Percentiles rank a stretch among this genome's conserved stretches.
These are phyloP conservation scores for Sebastes nivosus DNA, from an alignment of 2,797 vertebrate species.

Conservation along the genomic window DNA sequence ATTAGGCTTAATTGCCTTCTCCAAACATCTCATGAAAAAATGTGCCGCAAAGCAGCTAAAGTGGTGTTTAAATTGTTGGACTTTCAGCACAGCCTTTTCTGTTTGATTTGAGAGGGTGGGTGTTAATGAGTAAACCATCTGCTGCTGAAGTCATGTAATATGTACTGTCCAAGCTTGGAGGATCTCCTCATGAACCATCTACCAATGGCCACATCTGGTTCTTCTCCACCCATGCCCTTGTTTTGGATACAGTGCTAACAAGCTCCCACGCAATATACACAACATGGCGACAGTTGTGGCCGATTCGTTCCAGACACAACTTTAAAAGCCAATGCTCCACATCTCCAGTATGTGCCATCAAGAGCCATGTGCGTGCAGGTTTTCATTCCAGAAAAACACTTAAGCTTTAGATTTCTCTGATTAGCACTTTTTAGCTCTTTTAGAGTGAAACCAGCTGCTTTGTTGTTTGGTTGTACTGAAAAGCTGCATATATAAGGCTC, in stretches of 20 bases:
- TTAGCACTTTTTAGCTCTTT: neutral
- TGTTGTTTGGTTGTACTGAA: neutral
- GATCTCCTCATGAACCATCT: constrained; percentile 47
- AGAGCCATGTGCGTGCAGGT: neutral
- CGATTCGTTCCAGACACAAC: constrained; percentile 19
- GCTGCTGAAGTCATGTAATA: constrained; percentile 68
- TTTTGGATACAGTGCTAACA: constrained; percentile 74
- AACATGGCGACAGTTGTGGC: constrained; percentile 49
- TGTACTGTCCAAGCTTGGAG: constrained; percentile 57
- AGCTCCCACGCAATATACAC: constrained; percentile 56
- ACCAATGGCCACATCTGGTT: constrained; percentile 77
- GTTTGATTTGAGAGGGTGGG: constrained; percentile 38
- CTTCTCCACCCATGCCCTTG: constrained; percentile 68
- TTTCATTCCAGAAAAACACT: constrained; percentile 24
- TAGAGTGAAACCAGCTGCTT: constrained; percentile 18
- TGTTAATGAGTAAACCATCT: constrained; percentile 71
- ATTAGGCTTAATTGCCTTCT: constrained; percentile 5
- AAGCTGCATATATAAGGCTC: neutral
- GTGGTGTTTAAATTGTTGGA: neutral
- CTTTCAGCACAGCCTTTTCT: constrained; percentile 4
- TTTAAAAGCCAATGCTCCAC: constrained; percentile 13
- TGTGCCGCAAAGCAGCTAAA: neutral
- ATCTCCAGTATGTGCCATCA: neutral
- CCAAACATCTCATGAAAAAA: constrained; percentile 8
- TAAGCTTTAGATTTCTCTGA: neutral